A percentile compares a stretch with the other conserved stretches of the same genome.
Evolutionary conservation across 2,113 vertebrate species (phyloP).

Genomic region (Aptenodytes forsteri): DNA sequence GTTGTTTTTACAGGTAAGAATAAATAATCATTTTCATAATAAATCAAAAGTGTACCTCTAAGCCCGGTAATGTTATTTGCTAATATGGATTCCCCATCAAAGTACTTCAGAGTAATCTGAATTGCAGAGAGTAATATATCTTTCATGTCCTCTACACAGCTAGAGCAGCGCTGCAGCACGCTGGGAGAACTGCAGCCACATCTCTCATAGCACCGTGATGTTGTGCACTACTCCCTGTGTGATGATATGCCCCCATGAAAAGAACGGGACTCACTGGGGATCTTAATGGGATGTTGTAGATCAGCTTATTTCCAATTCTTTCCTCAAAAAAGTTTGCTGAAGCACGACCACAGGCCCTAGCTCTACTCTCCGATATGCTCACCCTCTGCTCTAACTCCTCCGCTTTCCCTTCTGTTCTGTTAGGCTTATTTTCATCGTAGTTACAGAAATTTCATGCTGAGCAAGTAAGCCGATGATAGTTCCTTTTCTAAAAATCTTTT

Average conservation of each 20-base stretch:
- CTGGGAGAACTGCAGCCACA: neutral
- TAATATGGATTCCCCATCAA: neutral
- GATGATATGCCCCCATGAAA: neutral
- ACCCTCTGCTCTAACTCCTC: neutral
- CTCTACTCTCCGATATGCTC: neutral
- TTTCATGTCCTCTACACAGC: neutral
- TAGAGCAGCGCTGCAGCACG: neutral
- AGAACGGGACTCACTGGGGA: neutral
- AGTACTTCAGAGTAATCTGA: neutral
- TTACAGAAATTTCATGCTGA: neutral
- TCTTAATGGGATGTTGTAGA: neutral
- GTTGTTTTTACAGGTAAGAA: neutral
- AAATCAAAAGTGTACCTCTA: neutral
- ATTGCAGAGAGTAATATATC: neutral
- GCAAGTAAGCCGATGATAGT: neutral
- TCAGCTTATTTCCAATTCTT: neutral
- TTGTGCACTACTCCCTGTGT: neutral
- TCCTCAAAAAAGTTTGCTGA: neutral
- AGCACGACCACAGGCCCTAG: neutral
- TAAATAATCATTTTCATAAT: neutral
- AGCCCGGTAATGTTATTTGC: neutral
- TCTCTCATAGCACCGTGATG: neutral
- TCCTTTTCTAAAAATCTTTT: neutral
- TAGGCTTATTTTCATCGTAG: neutral
- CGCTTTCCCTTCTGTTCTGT: constrained; percentile 1